Base-by-base conservation (phyloP, 2,888 invertebrate genomes). In the Volucella inanis region DNA sequence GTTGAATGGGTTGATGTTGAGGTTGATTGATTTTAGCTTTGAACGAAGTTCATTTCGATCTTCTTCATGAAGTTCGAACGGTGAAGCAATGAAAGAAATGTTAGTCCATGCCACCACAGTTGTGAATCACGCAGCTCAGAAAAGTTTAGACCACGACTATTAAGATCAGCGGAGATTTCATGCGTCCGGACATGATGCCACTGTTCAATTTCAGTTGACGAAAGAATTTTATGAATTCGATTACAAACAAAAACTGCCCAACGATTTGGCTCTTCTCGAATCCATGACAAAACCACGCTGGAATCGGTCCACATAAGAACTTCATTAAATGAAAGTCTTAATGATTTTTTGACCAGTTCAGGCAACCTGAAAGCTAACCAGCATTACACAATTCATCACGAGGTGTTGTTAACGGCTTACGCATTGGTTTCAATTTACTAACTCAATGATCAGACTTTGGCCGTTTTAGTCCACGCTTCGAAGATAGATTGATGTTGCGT, bases 321-420 rank as follows among this genome's bases (percentile, higher is more conserved):
- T n/a, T n/a, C n/a, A n/a, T n/a, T n/a, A n/a, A n/a, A n/a, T n/a
- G n/a, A n/a, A n/a, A n/a, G n/a, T n/a, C n/a, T n/a, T n/a, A n/a
- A n/a, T n/a, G n/a, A n/a, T n/a, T n/a, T n/a, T n/a, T n/a, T n/a
- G n/a, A n/a, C n/a, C n/a, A n/a, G n/a, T n/a, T n/a, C n/a, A n/a
- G n/a, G 39, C 9, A 57, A 57, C 12, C 14, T 72, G 4, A 72
- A 50, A 8, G 62, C 72, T 45, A 62, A 57, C 47, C 55, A 8
- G 71, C 71, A 22, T 55, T 22, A 43, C 70, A 70, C 57, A 70
- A 22, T 57, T 70, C 57, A 9, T 61, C 71, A 8, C 50, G 59
- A 39, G 50, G 61, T 38, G 61, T 71, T 47, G 71, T 72, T 43
- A 72, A 72, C 12, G 62, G 54, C 11, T 62, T 72, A 14, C 62